A percentile compares a stretch with the other conserved stretches of the same genome.
phyloP scores from a whole-genome alignment of 1,140 invertebrate species.

The Bombus affinis region DNA sequence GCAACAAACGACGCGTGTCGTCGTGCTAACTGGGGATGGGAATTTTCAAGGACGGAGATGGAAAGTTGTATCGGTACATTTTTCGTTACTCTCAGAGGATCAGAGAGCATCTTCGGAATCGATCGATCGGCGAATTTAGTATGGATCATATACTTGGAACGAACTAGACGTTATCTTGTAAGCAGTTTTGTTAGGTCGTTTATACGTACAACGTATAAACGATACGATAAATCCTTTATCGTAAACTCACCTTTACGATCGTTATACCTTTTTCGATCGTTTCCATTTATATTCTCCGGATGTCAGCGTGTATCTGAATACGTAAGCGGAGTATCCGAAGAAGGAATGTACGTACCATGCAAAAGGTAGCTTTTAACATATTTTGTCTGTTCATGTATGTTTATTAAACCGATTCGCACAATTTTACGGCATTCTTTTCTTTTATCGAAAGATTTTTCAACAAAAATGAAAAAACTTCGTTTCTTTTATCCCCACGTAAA shows the following conservation, averaged over 20 bases:
- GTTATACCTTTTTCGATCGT: constrained; percentile 3
- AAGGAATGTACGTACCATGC: too few relatives aligned
- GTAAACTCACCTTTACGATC: constrained; percentile 26
- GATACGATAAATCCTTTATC: constrained; percentile 43
- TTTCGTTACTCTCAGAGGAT: not conserved
- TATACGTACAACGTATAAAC: not conserved
- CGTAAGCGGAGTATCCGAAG: too few relatives aligned
- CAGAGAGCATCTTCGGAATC: not conserved
- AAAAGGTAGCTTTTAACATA: too few relatives aligned
- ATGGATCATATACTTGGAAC: not conserved
- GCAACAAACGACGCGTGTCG: too few relatives aligned
- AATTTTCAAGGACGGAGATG: not conserved
- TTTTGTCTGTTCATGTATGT: too few relatives aligned
- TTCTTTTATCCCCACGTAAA: too few relatives aligned
- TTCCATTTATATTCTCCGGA: not conserved
- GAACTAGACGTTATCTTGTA: not conserved
- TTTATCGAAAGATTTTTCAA: too few relatives aligned
- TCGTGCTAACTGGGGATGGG: too few relatives aligned
- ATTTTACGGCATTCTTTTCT: too few relatives aligned
- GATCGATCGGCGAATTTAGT: not conserved
- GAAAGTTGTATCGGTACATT: not conserved
- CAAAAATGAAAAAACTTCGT: too few relatives aligned
- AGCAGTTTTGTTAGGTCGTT: not conserved
- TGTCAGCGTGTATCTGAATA: too few relatives aligned
- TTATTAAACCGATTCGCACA: too few relatives aligned